These are phyloP conservation scores for Mesocentrotus franciscanus DNA, from an alignment of 53 echinoderm and acorn worm species.

Conservation along the genomic window DNA sequence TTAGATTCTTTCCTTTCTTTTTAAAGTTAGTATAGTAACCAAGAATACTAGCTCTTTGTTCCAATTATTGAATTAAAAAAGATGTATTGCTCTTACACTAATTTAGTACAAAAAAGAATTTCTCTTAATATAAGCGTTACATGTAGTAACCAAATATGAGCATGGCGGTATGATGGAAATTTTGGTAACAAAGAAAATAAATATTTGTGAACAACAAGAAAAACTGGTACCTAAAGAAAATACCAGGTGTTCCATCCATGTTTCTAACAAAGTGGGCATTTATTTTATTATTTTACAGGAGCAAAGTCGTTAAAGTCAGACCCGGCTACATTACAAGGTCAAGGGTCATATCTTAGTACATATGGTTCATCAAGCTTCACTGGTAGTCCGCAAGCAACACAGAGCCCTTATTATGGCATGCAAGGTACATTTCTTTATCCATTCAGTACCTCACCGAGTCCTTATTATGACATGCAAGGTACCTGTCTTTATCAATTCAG, in stretches of 20 bases:
- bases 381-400: slow-evolving; percentile 81
- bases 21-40: not conserved
- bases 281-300: slow-evolving; percentile 64
- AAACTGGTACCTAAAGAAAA: not conserved
- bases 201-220: not conserved
- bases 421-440: slow-evolving; percentile 76
- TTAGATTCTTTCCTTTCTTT: not conserved
- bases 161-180: not conserved
- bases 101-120: not conserved
- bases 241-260: slow-evolving; percentile 22
- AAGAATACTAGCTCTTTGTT: not conserved
- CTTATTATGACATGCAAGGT: slow-evolving; percentile 94
- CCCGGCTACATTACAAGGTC: slow-evolving; percentile 87
- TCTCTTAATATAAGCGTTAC: not conserved
- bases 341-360: slow-evolving; percentile 91
- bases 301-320: slow-evolving; percentile 94
- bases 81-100: not conserved
- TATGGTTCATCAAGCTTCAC: slow-evolving; percentile 91
- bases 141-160: not conserved
- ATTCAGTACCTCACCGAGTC: slow-evolving; percentile 71
- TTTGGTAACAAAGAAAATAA: not conserved
- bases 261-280: not conserved
- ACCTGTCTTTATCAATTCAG: not conserved
- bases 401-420: slow-evolving; percentile 95
- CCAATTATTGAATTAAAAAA: not conserved